A percentile compares a stretch with the other conserved stretches of the same genome.
These are phyloP conservation scores for Arbacia lixula DNA, from an alignment of 53 echinoderm and acorn worm species.

Conservation along the genomic window DNA sequence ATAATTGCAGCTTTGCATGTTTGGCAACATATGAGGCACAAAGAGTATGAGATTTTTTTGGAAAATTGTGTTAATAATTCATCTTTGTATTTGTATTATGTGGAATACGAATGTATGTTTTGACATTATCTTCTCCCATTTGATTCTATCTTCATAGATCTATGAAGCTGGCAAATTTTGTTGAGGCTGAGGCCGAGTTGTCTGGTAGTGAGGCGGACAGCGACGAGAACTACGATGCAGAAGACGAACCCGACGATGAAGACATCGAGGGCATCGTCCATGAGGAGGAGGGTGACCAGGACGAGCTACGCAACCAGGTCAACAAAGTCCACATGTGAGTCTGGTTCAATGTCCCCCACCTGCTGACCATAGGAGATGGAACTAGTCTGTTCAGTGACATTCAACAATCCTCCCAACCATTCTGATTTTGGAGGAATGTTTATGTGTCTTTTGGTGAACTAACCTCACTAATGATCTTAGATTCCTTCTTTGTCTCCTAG, in stretches of 20 bases:
- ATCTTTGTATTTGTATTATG: background rate
- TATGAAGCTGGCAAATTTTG: slow-evolving; percentile 58
- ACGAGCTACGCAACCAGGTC: slow-evolving; percentile 80
- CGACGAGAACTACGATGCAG: slow-evolving; percentile 95
- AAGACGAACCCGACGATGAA: slow-evolving; percentile 80
- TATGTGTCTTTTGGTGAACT: too few species aligned
- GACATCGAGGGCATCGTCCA: slow-evolving; percentile 66
- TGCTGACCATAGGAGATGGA: too few species aligned
- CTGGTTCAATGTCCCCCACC: too few species aligned
- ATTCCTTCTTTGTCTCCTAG: too few species aligned
- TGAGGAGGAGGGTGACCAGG: slow-evolving; percentile 78
- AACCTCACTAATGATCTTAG: too few species aligned
- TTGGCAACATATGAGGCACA: background rate
- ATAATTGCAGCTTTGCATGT: background rate
- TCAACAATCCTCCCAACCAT: too few species aligned
- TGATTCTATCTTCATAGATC: too few species aligned
- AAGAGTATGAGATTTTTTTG: background rate
- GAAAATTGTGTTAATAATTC: too few species aligned
- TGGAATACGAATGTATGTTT: background rate
- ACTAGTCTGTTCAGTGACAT: too few species aligned
- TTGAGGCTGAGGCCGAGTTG: slow-evolving; percentile 93
- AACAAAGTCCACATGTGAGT: slow-evolving; percentile 92
- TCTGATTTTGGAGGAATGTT: too few species aligned
- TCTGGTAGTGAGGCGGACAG: slow-evolving; percentile 92
- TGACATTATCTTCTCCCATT: too few species aligned